Base-by-base conservation (phyloP, 2,888 invertebrate species). In the Plebejus melissa region DNA sequence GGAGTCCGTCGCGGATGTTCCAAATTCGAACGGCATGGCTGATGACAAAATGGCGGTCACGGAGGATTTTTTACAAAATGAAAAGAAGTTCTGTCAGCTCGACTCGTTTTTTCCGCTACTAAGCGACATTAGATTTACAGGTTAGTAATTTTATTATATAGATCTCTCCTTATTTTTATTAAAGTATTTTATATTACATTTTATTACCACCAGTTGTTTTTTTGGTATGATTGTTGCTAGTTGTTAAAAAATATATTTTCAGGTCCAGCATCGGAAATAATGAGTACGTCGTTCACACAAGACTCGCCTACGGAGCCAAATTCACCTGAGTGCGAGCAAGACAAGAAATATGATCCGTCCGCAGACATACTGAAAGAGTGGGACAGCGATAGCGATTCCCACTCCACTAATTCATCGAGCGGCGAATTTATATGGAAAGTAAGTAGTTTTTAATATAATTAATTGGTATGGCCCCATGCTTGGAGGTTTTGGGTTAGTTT, bases 361-460 rank as follows among this genome's bases (percentile, higher is more conserved):
- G 86, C 88, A 0, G 93, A 93, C 28, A 85, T 90, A 80, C 81
- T 92, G 79, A 94, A 95, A 81, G 96, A 96, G 82, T 96, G 96
- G 96, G 96, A 96, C 83, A 96, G 95, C 87, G 95, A 95, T 80
- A 94, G 94, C 9, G 96, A 94, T 77, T 90, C 92, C 1, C 91
- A 91, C 76, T 94, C 94, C n/a, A 95, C 95, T 79, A 96, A 96
- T 54, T 95, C 95, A 7, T 96, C 96, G 6, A 96, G 96, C 78
- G 96, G 96, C 11, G 96, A 97, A 87, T 97, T 97, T 83, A 95
- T 96, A 77, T 97, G 96, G 96, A 96, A 96, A 95, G 96, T 96
- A 58, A 82, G 89, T 22, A 57, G 9, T n/a, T 2, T 22, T 13
- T 13, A 4, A 60, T 22, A 22, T 22, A 22, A 2, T 46, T 9